Evolutionary conservation across 2,888 invertebrate genomes (phyloP), one percentile per base, ranked within the genome.

Genomic region (Calameuta filiformis): DNA sequence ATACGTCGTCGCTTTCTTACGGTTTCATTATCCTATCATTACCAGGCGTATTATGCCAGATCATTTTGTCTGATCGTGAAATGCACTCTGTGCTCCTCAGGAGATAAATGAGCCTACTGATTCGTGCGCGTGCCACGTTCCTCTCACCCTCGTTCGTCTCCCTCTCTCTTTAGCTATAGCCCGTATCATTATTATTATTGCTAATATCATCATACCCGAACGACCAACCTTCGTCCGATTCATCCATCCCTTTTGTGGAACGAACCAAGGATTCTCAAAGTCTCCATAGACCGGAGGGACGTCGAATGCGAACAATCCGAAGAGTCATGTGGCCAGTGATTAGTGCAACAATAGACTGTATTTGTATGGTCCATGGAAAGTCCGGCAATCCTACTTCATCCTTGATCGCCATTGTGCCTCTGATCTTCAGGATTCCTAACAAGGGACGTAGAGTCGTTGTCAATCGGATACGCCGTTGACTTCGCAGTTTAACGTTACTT

Each of bases 251-350:
- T 33, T 31, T 33, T 71, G 71, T 15, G 31, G 71, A 71, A 31
- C 31, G 33, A 71, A 56, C 40, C 40, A 23, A 56, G 40, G 40
- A 56, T 56, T 56, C 40, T 56, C 40, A 23, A 56, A 1, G 40
- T 56, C 15, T 71, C 71, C 71, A 33, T 33, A 33, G 71, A 71
- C 15, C 33, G 71, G 71, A 12, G 15, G 31, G 31, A 33, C 71
- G 71, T 31, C 71, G 31, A n/a, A 69, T 30, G 11, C 69, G 69
- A 33, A 71, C 56, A 68, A 78, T 78, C 56, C 76, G 78, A 68
- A 78, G 73, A 78, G 78, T 78, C 78, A 78, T 78, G 76, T 78
- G 71, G 68, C 56, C 78, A 40, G 73, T 69, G 78, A 78, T 78
- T 78, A 78, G 78, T 35, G 76, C 78, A 78, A 78, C 78, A 78